These are phyloP conservation scores for Siphlonurus alternatus DNA, from an alignment of 2,888 invertebrate species.

Conservation along the genomic window DNA sequence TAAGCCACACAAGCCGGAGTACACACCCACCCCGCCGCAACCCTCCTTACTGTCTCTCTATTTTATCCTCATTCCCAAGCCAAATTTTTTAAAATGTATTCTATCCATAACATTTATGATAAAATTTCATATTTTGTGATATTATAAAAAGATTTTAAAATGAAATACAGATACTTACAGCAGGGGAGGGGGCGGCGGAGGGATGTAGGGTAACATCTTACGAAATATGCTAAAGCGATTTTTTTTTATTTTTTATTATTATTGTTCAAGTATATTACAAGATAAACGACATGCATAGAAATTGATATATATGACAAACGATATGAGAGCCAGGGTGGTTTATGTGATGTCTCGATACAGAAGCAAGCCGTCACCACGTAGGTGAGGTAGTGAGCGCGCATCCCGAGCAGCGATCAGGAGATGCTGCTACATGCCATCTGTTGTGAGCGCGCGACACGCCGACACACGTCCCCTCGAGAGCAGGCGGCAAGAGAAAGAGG, in stretches of 20 bases:
- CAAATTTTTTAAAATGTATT: background rate
- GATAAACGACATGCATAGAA: background rate
- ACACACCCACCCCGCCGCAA: background rate
- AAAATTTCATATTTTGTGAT: background rate
- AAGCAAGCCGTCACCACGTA: constrained; percentile 1
- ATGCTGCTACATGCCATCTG: background rate
- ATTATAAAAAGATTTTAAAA: background rate
- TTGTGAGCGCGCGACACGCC: too few species aligned
- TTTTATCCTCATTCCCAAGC: background rate
- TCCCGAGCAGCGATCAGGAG: too few species aligned
- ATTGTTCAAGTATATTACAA: background rate
- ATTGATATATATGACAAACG: background rate
- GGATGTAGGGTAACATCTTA: too few species aligned
- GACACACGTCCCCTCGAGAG: background rate
- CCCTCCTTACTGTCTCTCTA: background rate
- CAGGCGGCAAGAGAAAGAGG: background rate
- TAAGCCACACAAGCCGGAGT: background rate
- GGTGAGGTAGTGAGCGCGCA: background rate
- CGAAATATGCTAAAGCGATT: too few species aligned
- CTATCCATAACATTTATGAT: background rate
- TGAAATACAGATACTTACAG: background rate
- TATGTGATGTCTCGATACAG: background rate
- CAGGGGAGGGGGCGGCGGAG: too few species aligned
- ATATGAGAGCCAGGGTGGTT: background rate
- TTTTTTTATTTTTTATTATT: background rate